Evolutionary conservation across 2,888 invertebrate genomes (phyloP).

Genomic region (Lydus trimaculatus): DNA sequence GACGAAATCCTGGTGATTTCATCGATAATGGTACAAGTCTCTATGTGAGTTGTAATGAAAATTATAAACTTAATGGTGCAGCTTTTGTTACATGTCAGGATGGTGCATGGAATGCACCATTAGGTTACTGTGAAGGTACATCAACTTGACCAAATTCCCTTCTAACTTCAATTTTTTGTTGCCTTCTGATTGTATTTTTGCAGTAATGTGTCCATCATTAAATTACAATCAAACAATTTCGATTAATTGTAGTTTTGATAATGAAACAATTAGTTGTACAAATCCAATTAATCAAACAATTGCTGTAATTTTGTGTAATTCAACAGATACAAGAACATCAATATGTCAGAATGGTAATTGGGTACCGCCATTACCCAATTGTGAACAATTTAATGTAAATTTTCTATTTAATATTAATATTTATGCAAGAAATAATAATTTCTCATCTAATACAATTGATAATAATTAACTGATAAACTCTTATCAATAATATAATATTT

Average conservation of each 20-base stretch:
- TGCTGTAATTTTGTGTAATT: not conserved
- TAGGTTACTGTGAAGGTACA: not conserved
- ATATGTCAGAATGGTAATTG: not conserved
- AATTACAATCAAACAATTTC: not conserved
- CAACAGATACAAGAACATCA: not conserved
- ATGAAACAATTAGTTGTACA: not conserved
- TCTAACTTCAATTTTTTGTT: too few species aligned
- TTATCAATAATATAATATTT: not conserved
- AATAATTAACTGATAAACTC: not conserved
- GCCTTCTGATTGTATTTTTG: not conserved
- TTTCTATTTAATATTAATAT: not conserved
- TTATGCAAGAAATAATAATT: not conserved
- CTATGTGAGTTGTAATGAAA: not conserved
- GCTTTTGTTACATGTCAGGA: not conserved
- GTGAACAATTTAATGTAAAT: not conserved
- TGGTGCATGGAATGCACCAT: not conserved
- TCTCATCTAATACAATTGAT: not conserved
- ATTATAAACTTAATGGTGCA: not conserved
- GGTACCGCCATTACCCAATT: not conserved
- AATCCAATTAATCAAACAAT: not conserved
- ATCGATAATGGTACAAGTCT: not conserved
- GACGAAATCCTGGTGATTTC: not conserved
- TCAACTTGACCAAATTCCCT: not conserved
- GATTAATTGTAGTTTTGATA: not conserved
- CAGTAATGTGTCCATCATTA: slow-evolving; percentile 7